These are phyloP conservation scores for Psettodes erumei DNA, from an alignment of 2,113 vertebrate species.

Conservation along the genomic window DNA sequence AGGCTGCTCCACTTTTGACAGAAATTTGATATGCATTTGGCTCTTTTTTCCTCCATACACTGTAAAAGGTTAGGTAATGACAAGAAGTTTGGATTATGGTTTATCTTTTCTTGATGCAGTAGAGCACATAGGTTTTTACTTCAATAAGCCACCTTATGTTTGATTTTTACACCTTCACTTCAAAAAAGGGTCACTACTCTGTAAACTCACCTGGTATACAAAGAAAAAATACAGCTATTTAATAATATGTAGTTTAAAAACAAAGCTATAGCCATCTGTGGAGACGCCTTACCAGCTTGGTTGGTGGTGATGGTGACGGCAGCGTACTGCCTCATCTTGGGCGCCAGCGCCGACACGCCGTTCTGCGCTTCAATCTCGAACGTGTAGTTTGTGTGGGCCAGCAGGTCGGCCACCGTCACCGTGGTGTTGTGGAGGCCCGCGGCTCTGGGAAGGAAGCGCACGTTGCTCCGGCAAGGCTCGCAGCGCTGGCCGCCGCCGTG, in stretches of 20 bases:
- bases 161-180: background rate
- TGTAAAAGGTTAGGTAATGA: too few relatives aligned
- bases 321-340: conserved; percentile 87
- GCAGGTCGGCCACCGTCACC: conserved; percentile 92
- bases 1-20: too few relatives aligned
- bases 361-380: conserved; percentile 96
- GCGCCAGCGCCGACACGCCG: conserved; percentile 89
- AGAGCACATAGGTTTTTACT: background rate
- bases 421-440: conserved; percentile 91
- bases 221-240: background rate
- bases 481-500: conserved; percentile 75
- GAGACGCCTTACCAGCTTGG: conserved; percentile 89
- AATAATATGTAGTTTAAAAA: background rate
- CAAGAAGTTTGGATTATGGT: too few relatives aligned
- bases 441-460: conserved; percentile 93
- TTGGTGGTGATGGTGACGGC: conserved; percentile 98
- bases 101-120: background rate
- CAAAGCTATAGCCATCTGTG: background rate
- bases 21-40: too few relatives aligned
- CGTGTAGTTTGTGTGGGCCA: conserved; percentile 98
- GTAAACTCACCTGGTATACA: background rate
- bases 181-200: background rate
- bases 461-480: conserved; percentile 89
- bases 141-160: background rate
- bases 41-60: too few relatives aligned